Percentiles rank a stretch among this genome's conserved stretches.
These are phyloP conservation scores for Vireo griseus DNA, from an alignment of 2,797 vertebrate species.

Conservation along the genomic window DNA sequence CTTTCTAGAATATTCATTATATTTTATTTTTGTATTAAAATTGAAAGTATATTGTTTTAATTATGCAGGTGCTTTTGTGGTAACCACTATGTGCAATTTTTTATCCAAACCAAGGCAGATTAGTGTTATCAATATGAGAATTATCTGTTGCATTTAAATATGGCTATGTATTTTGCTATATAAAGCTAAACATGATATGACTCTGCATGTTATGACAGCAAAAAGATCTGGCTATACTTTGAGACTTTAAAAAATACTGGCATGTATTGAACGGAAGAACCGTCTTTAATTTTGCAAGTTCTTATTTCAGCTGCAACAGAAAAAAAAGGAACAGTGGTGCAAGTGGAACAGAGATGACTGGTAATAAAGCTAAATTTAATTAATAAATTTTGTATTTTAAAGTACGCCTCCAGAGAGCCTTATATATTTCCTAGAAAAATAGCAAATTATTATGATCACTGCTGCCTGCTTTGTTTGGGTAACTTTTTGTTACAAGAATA, in stretches of 20 bases:
- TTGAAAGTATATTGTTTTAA: slow-evolving; percentile 5
- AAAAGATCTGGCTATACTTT: not conserved
- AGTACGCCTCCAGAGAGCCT: not conserved
- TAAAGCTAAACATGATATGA: slow-evolving; percentile 1
- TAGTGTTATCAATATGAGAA: not conserved
- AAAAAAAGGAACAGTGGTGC: not conserved
- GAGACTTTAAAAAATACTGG: slow-evolving; percentile 3
- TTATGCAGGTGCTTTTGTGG: not conserved
- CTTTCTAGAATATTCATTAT: slow-evolving; percentile 47
- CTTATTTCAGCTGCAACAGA: slow-evolving; percentile 15
- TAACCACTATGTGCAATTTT: slow-evolving; percentile 6
- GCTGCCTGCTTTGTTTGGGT: slow-evolving; percentile 9
- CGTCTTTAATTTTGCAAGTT: not conserved
- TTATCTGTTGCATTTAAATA: slow-evolving; percentile 20
- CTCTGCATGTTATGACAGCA: slow-evolving; percentile 22
- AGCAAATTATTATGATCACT: not conserved
- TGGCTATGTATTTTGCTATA: slow-evolving; percentile 7
- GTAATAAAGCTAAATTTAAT: slow-evolving; percentile 10
- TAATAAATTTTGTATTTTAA: slow-evolving; percentile 6
- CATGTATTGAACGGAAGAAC: not conserved
- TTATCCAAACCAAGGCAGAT: slow-evolving; percentile 5
- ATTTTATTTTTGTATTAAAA: slow-evolving; percentile 57
- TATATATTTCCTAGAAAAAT: slow-evolving; percentile 6
- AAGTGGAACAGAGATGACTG: not conserved
- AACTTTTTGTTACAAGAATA: not conserved